Percentiles rank a stretch among this genome's conserved stretches.
phyloP scores from a whole-genome alignment of 2,113 vertebrate genomes.

The Electrona antarctica region DNA sequence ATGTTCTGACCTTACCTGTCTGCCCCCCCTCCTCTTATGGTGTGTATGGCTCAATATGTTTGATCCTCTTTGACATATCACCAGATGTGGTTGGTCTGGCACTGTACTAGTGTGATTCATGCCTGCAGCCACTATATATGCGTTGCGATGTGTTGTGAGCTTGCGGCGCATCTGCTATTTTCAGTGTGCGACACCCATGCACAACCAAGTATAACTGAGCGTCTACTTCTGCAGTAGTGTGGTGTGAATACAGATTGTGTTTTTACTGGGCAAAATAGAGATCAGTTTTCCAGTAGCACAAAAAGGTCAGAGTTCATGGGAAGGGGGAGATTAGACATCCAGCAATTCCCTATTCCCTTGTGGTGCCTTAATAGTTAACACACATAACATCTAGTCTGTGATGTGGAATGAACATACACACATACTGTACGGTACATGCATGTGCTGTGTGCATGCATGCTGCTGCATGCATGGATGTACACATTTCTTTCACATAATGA shows the following conservation, averaged over 20 bases:
- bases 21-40: neutral
- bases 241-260: too few species aligned
- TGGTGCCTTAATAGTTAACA: slow-evolving; percentile 1
- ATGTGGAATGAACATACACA: too few species aligned
- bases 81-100: neutral
- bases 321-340: slow-evolving; percentile 5
- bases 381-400: too few species aligned
- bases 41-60: slow-evolving; percentile 2
- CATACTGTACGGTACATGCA: too few species aligned
- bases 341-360: slow-evolving; percentile 13
- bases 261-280: too few species aligned
- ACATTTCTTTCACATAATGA: neutral
- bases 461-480: neutral
- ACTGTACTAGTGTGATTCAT: too few species aligned
- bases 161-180: too few species aligned
- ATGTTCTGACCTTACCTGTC: slow-evolving; percentile 38
- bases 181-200: too few species aligned
- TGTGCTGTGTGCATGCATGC: neutral
- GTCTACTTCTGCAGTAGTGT: too few species aligned
- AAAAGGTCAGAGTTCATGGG: slow-evolving; percentile 47
- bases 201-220: too few species aligned
- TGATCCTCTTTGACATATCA: slow-evolving; percentile 32
- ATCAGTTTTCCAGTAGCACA: slow-evolving; percentile 6
- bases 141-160: too few species aligned
- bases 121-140: too few species aligned